Evolutionary conservation across 2,888 invertebrate genomes (phyloP), one percentile per base, ranked within the genome.

Genomic region (Neuroscelio doddi): DNA sequence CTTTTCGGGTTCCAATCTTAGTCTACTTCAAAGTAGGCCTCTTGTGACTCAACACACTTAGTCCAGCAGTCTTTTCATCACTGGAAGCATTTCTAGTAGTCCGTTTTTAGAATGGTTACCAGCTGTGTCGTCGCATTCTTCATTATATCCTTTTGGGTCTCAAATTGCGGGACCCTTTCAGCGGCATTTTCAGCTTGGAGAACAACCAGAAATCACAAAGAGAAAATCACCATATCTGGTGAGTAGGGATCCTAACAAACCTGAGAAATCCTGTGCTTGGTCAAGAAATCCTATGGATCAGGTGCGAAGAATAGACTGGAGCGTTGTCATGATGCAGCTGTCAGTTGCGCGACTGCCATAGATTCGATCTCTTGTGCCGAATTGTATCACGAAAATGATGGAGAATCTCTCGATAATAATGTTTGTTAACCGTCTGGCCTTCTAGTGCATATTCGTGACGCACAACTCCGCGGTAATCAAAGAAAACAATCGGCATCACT

Each of bases 111-210:
- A 32, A 47, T 34, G 15, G 47, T 9, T 10, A 10, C 1, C 9
- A 47, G 44, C 21, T 26, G n/a, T 3, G 24, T 14, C n/a, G 44
- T 44, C 44, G 17, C 14, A 10, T 2, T 3, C 3, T 8, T 26
- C 27, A 21, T 44, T 10, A 44, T 44, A n/a, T 44, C 44, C 44
- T 44, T 14, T 27, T n/a, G 8, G 8, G 26, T 44, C 26, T 44
- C n/a, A 27, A 44, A 44, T 50, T 38, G 51, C 15, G 24, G n/a
- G n/a, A 27, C 49, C 57, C 67, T 61, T 70, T 66, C 45, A 73
- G 41, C 17, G 63, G 46, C 41, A 38, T 70, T 34, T 74, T 72
- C 27, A 74, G 45, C 50, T 70, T 72, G 36, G 57, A 64, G 55
- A 74, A 73, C 45, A 66, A 47, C 12, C 63, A 69, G 58, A 59